These are phyloP conservation scores for Thaumatotibia leucotreta DNA, from an alignment of 1,140 invertebrate species.

Conservation along the genomic window DNA sequence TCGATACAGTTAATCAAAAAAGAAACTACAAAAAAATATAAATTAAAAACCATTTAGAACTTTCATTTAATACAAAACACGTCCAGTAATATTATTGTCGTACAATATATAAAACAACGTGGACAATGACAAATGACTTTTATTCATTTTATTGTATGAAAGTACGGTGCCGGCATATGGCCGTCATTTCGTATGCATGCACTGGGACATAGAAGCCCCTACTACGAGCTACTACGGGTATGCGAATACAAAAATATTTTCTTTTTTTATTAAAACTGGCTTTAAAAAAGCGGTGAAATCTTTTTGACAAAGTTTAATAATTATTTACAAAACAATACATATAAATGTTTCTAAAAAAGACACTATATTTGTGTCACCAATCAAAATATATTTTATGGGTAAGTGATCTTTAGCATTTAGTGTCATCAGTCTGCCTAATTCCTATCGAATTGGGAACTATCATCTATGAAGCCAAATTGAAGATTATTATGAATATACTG, in stretches of 20 bases:
- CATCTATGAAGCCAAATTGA: conserved; percentile 52
- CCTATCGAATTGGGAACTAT: conserved; percentile 61
- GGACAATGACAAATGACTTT: conserved; percentile 35
- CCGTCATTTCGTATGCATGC: conserved; percentile 31
- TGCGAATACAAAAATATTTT: too few species aligned
- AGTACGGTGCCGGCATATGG: conserved; percentile 18
- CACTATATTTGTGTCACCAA: too few species aligned
- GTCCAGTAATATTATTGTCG: conserved; percentile 10
- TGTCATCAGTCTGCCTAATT: conserved; percentile 53
- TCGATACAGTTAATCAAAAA: too few species aligned
- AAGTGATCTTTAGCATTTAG: too few species aligned
- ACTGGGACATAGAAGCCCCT: conserved; percentile 19
- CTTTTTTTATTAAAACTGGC: too few species aligned
- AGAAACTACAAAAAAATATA: too few species aligned
- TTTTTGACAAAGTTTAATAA: neutral
- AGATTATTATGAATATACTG: conserved; percentile 33
- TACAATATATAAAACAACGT: neutral
- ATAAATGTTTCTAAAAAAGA: too few species aligned
- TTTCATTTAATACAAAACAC: neutral
- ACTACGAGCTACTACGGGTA: neutral
- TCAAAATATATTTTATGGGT: too few species aligned
- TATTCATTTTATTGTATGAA: conserved; percentile 40
- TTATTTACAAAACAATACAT: neutral
- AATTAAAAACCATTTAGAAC: neutral
- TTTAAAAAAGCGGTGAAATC: too few species aligned